These are phyloP conservation scores for Yasuhikotakia modesta DNA, from an alignment of 2,797 vertebrate species.

Conservation along the genomic window DNA sequence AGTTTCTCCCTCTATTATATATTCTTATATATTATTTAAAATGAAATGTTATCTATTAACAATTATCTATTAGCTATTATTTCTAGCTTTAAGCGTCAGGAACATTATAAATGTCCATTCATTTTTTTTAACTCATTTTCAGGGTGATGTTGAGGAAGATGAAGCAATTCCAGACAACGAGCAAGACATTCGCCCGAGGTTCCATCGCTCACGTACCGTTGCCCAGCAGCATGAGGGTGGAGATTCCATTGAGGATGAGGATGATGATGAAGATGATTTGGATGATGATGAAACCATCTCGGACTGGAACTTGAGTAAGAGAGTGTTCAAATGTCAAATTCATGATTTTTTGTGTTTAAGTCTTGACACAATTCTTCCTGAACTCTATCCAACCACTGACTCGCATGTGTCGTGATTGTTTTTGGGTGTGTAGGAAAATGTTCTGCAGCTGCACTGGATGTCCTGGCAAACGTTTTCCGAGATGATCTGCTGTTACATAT, in stretches of 20 bases:
- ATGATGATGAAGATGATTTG: slow-evolving; percentile 87
- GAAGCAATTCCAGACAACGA: slow-evolving; percentile 95
- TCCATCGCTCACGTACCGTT: slow-evolving; percentile 92
- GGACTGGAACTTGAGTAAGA: slow-evolving; percentile 95
- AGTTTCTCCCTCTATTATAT: slow-evolving; percentile 56
- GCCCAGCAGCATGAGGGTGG: slow-evolving; percentile 92
- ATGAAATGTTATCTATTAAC: too few relatives aligned
- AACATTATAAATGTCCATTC: neutral
- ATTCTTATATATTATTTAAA: too few relatives aligned
- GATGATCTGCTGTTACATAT: slow-evolving; percentile 92
- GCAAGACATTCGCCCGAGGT: slow-evolving; percentile 93
- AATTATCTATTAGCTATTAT: too few relatives aligned
- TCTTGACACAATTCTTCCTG: neutral
- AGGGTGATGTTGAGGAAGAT: slow-evolving; percentile 96
- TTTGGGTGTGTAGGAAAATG: slow-evolving; percentile 83
- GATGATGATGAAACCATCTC: slow-evolving; percentile 95
- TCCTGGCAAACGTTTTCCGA: slow-evolving; percentile 93
- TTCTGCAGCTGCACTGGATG: slow-evolving; percentile 92
- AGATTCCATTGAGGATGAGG: slow-evolving; percentile 88
- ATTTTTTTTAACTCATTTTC: slow-evolving; percentile 1
- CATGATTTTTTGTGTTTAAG: neutral
- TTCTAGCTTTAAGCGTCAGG: neutral
- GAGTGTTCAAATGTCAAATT: neutral
- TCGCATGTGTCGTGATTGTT: neutral
- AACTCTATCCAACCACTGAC: neutral